Evolutionary conservation across 2,797 vertebrate genomes (phyloP).

Genomic region (Amblyraja radiata): DNA sequence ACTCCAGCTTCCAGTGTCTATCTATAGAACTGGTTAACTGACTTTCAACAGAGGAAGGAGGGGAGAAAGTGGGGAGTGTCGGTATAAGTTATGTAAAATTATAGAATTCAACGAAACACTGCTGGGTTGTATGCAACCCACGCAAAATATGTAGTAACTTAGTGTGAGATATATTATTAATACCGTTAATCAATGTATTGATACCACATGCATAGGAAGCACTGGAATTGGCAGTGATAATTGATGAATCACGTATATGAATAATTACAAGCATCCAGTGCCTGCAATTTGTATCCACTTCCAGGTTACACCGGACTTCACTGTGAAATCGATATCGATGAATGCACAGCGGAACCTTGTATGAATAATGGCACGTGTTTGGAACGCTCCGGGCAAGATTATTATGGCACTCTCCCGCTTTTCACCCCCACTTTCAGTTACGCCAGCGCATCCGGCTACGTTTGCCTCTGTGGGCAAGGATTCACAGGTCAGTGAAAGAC

Average conservation of each 20-base stretch:
- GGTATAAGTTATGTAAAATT: too few species aligned
- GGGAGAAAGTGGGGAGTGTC: too few species aligned
- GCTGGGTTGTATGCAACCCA: too few species aligned
- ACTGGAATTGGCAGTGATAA: neutral
- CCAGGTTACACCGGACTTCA: conserved; percentile 72
- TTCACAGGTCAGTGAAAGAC: conserved; percentile 67
- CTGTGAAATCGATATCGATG: conserved; percentile 77
- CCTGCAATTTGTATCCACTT: neutral
- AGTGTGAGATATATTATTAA: too few species aligned
- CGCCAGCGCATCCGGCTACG: conserved; percentile 66
- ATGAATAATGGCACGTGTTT: conserved; percentile 67
- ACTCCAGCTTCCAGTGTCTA: too few species aligned
- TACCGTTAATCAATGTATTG: neutral
- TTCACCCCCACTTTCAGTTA: conserved; percentile 68
- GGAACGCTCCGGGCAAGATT: conserved; percentile 66
- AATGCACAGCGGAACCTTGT: conserved; percentile 70
- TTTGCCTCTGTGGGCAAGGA: conserved; percentile 75
- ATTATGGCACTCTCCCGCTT: conserved; percentile 56
- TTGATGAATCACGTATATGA: neutral
- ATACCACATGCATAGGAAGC: fast-evolving
- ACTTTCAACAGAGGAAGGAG: too few species aligned
- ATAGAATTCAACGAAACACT: too few species aligned
- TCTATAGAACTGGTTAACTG: too few species aligned
- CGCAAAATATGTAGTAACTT: too few species aligned
- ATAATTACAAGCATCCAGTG: neutral